Percentiles rank a stretch among this genome's conserved stretches.
Conservation (phyloP, 2,888 invertebrate genomes). For the Agrochola circellaris region DNA sequence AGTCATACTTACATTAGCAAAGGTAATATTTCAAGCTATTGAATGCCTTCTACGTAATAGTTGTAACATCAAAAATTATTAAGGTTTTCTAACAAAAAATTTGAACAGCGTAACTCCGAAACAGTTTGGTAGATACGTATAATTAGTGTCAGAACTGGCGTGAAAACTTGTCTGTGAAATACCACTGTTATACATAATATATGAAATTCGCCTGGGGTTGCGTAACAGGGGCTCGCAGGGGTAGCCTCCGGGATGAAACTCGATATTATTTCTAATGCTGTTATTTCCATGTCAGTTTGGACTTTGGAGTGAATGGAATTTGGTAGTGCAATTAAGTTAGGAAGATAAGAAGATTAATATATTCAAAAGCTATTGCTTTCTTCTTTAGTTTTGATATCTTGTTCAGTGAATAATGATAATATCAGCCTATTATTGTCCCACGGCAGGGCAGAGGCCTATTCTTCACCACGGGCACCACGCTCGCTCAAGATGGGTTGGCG, state of each 20-base stretch:
- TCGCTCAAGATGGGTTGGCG: too few relatives aligned
- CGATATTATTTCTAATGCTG: conserved; percentile 46
- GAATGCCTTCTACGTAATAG: neutral
- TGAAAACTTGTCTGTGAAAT: conserved; percentile 70
- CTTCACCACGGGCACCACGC: too few relatives aligned
- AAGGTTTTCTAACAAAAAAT: conserved; percentile 2
- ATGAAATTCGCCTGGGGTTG: conserved; percentile 58
- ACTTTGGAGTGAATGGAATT: conserved; percentile 22
- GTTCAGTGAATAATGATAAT: neutral
- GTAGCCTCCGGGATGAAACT: conserved; percentile 40
- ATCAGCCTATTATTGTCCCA: too few relatives aligned
- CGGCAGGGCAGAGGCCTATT: too few relatives aligned
- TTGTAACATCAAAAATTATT: neutral
- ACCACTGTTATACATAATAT: conserved; percentile 69
- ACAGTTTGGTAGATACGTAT: conserved; percentile 52
- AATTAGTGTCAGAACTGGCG: conserved; percentile 73
- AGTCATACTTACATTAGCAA: neutral
- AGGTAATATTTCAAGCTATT: too few relatives aligned
- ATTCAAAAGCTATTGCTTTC: neutral
- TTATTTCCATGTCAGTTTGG: conserved; percentile 46
- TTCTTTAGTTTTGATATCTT: neutral
- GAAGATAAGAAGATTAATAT: neutral
- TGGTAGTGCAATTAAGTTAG: neutral
- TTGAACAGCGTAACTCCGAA: conserved; percentile 22
- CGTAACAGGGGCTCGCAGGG: conserved; percentile 60